phyloP scores from a whole-genome alignment of 2,888 invertebrate species.

The Sarcophaga carnaria region DNA sequence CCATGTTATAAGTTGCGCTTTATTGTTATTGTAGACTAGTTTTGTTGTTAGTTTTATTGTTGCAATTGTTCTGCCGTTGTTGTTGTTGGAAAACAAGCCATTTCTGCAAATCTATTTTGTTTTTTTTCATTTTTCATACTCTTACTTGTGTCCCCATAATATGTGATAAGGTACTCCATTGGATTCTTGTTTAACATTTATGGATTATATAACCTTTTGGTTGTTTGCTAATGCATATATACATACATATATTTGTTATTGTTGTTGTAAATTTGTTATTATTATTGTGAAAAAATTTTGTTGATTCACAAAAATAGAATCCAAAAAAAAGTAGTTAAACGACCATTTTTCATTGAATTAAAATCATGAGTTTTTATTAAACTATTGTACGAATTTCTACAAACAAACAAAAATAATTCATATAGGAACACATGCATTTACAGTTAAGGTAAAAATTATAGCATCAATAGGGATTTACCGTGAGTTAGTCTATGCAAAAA shows the following conservation, averaged over 20 bases:
- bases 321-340: conserved; percentile 28
- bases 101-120: not conserved
- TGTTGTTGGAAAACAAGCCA: not conserved
- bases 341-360: conserved; percentile 14
- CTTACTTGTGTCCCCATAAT: not conserved
- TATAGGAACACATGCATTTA: too few relatives aligned
- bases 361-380: too few relatives aligned
- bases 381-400: too few relatives aligned
- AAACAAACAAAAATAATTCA: too few relatives aligned
- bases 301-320: conserved; percentile 37
- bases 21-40: not conserved
- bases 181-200: conserved; percentile 55
- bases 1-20: not conserved
- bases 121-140: not conserved
- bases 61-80: not conserved
- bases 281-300: not conserved
- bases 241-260: conserved; percentile 30
- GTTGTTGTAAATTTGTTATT: conserved; percentile 1
- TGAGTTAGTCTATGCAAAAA: too few relatives aligned
- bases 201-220: conserved; percentile 63
- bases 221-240: too few relatives aligned
- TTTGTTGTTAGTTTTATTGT: not conserved
- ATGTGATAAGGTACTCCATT: not conserved
- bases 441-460: too few relatives aligned
- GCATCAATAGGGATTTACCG: too few relatives aligned